Evolutionary conservation across 2,888 invertebrate species (phyloP).

Genomic region (Apomyelois bistriatella): DNA sequence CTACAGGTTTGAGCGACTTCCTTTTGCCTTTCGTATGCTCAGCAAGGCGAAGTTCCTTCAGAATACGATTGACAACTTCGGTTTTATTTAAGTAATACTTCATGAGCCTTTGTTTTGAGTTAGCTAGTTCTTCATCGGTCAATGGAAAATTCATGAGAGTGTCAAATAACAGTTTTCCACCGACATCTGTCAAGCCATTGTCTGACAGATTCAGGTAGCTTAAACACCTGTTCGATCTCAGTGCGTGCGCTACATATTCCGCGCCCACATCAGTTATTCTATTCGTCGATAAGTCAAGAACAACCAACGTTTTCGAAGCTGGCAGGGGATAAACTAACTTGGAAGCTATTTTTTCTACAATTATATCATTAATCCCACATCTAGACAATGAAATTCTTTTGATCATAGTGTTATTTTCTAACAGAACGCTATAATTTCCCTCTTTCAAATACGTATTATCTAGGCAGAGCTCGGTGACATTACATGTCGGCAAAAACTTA

Average conservation of each 20-base stretch:
- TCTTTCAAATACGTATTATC: constrained; percentile 37
- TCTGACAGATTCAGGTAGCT: constrained; percentile 49
- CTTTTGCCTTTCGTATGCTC: constrained; percentile 27
- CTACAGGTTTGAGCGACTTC: constrained; percentile 18
- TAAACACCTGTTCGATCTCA: constrained; percentile 46
- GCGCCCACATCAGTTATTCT: constrained; percentile 49
- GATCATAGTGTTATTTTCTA: constrained; percentile 31
- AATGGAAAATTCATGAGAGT: constrained; percentile 39
- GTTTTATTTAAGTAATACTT: constrained; percentile 36
- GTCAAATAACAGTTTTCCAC: constrained; percentile 35
- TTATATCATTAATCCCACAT: constrained; percentile 44
- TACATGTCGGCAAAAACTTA: constrained; percentile 33
- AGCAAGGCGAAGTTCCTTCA: not conserved
- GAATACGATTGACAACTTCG: constrained; percentile 24
- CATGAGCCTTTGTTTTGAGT: constrained; percentile 30
- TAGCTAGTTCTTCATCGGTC: constrained; percentile 34
- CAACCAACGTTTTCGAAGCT: constrained; percentile 37
- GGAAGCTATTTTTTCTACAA: constrained; percentile 35
- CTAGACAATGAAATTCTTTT: constrained; percentile 44
- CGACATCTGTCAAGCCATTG: constrained; percentile 47
- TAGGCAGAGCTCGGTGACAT: constrained; percentile 49
- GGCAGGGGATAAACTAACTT: constrained; percentile 32
- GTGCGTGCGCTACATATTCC: constrained; percentile 33
- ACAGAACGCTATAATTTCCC: constrained; percentile 42
- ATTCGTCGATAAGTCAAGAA: constrained; percentile 52